A percentile compares a stretch with the other conserved stretches of the same genome.
phyloP scores from a whole-genome alignment of 2,797 vertebrate species.

The Alfaro cultratus region DNA sequence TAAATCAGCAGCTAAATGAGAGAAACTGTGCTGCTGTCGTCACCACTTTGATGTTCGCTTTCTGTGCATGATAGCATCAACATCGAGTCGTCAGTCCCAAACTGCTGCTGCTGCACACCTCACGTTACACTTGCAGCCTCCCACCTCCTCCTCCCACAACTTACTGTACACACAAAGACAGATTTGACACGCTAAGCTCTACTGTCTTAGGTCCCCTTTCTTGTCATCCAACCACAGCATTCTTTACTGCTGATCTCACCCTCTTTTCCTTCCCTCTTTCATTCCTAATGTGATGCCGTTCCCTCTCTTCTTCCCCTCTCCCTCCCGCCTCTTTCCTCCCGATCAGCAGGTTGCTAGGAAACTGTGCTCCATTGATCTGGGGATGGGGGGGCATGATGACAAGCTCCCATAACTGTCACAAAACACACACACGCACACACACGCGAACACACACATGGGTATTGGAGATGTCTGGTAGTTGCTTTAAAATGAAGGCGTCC shows the following conservation, averaged over 20 bases:
- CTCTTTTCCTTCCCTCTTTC: constrained; percentile 66
- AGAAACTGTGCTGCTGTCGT: constrained; percentile 70
- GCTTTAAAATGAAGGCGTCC: constrained; percentile 64
- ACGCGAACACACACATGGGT: constrained; percentile 50
- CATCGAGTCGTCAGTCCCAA: constrained; percentile 70
- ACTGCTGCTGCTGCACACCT: constrained; percentile 59
- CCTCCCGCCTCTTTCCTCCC: constrained; percentile 60
- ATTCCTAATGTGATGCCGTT: constrained; percentile 63
- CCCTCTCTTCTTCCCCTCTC: constrained; percentile 30
- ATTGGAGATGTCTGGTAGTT: constrained; percentile 64
- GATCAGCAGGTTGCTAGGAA: constrained; percentile 85
- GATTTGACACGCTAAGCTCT: constrained; percentile 59
- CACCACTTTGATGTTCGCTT: constrained; percentile 78
- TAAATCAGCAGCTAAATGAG: constrained; percentile 79
- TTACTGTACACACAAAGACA: constrained; percentile 56
- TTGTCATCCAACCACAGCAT: constrained; percentile 64
- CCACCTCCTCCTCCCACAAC: constrained; percentile 39
- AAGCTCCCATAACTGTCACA: constrained; percentile 83
- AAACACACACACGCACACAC: constrained; percentile 32
- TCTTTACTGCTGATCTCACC: constrained; percentile 72
- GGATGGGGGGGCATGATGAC: constrained; percentile 75
- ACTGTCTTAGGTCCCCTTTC: constrained; percentile 56
- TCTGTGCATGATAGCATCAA: constrained; percentile 75
- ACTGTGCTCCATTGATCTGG: constrained; percentile 85
- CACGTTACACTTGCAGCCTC: constrained; percentile 33